Evolutionary conservation across 2,797 vertebrate genomes (phyloP).

Genomic region (Enteromius thamalakanensis): DNA sequence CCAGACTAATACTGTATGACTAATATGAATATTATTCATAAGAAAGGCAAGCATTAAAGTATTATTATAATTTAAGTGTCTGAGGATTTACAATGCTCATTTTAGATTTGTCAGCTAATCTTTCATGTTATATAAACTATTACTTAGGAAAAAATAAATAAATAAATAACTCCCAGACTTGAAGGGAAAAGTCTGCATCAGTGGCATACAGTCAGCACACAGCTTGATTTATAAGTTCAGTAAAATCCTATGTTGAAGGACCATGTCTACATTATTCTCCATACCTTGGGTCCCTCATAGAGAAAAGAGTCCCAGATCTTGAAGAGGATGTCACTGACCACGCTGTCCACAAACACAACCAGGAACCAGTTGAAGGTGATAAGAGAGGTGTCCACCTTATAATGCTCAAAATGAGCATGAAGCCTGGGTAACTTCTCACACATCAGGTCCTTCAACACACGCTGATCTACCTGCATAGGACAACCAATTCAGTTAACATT

Average conservation of each 20-base stretch:
- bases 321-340: conserved; percentile 95
- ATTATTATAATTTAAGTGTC: background rate
- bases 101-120: background rate
- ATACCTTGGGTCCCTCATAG: conserved; percentile 96
- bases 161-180: background rate
- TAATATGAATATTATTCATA: background rate
- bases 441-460: conserved; percentile 96
- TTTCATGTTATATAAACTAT: background rate
- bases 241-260: background rate
- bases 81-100: background rate
- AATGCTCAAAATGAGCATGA: conserved; percentile 89
- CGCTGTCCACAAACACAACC: conserved; percentile 96
- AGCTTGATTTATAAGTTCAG: background rate
- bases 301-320: conserved; percentile 98
- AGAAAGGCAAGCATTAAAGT: background rate
- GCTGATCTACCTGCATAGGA: conserved; percentile 89
- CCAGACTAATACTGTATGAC: background rate
- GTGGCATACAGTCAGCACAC: background rate
- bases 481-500: background rate
- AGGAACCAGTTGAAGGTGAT: conserved; percentile 99
- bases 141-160: background rate
- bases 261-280: background rate
- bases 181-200: background rate
- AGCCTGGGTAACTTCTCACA: conserved; percentile 93
- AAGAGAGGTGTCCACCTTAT: conserved; percentile 95